Conservation (phyloP, 2,113 vertebrate species). For the Xenotilapia flavipinnis region DNA sequence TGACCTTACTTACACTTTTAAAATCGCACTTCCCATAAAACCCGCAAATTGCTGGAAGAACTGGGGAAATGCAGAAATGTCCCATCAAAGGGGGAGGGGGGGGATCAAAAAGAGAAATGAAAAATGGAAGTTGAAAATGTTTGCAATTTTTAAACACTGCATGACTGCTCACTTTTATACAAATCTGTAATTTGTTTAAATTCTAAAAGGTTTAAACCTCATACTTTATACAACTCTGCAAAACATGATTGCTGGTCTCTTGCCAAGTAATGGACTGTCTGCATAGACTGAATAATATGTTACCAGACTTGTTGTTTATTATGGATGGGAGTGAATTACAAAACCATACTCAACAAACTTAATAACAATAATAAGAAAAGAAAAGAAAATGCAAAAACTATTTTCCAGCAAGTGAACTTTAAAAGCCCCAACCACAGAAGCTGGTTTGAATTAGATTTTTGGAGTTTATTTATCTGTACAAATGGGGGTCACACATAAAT, state of each 20-base stretch:
- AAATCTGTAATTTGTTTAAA: not conserved
- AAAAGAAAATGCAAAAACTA: not conserved
- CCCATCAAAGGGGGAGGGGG: not conserved
- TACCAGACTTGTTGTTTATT: not conserved
- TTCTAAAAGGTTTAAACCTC: not conserved
- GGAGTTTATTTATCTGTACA: not conserved
- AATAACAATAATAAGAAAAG: not conserved
- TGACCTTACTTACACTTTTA: constrained; percentile 44
- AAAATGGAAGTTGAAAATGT: not conserved
- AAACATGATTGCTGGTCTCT: constrained; percentile 7
- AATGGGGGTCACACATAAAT: not conserved
- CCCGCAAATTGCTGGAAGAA: not conserved
- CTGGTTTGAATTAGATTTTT: not conserved
- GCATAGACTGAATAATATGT: not conserved
- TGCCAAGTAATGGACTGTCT: constrained; percentile 8
- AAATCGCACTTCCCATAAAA: constrained; percentile 30
- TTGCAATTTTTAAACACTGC: not conserved
- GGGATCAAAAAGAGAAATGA: not conserved
- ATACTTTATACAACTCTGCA: not conserved
- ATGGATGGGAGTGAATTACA: not conserved
- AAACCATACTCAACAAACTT: not conserved
- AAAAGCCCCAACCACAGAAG: not conserved
- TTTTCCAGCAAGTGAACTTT: not conserved
- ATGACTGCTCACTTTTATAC: not conserved
- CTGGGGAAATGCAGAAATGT: not conserved